A percentile compares a stretch with the other conserved stretches of the same genome.
Conservation (phyloP, 2,888 invertebrate genomes). For the Mythimna impura region DNA sequence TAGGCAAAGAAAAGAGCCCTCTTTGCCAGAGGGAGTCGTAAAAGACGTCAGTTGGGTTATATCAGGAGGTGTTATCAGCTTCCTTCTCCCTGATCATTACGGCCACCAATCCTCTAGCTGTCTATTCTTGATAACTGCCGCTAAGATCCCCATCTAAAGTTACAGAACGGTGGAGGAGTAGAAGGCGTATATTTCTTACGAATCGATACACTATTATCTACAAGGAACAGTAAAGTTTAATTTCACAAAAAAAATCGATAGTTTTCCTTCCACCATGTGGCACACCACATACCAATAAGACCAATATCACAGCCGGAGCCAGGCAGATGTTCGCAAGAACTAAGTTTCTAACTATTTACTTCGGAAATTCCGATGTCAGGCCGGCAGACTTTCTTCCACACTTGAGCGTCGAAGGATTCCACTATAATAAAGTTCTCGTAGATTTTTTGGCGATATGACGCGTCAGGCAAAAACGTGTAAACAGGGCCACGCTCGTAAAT, state of each 20-base stretch:
- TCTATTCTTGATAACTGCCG: neutral
- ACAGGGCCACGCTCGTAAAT: constrained; percentile 76
- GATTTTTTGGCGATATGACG: constrained; percentile 76
- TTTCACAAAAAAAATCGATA: neutral
- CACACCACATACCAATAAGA: constrained; percentile 29
- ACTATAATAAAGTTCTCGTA: constrained; percentile 73
- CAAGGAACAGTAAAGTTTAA: neutral
- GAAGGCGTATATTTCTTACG: neutral
- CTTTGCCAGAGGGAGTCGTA: constrained; percentile 18
- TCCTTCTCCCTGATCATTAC: constrained; percentile 7
- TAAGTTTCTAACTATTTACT: constrained; percentile 54
- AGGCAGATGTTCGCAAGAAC: constrained; percentile 54
- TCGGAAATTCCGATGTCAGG: constrained; percentile 56
- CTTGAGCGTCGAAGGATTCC: constrained; percentile 68
- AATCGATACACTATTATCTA: neutral
- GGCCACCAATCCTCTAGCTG: neutral
- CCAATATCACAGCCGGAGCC: constrained; percentile 30
- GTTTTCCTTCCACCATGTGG: neutral
- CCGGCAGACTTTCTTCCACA: constrained; percentile 61
- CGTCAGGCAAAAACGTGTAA: constrained; percentile 77
- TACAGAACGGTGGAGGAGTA: neutral
- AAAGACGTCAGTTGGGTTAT: constrained; percentile 16
- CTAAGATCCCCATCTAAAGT: neutral
- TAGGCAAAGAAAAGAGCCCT: constrained; percentile 13
- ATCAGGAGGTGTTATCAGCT: constrained; percentile 14